Percentiles rank a stretch among this genome's conserved stretches.
These are phyloP conservation scores for Notospermus geniculatus DNA, from an alignment of 1,140 invertebrate species.

Conservation along the genomic window DNA sequence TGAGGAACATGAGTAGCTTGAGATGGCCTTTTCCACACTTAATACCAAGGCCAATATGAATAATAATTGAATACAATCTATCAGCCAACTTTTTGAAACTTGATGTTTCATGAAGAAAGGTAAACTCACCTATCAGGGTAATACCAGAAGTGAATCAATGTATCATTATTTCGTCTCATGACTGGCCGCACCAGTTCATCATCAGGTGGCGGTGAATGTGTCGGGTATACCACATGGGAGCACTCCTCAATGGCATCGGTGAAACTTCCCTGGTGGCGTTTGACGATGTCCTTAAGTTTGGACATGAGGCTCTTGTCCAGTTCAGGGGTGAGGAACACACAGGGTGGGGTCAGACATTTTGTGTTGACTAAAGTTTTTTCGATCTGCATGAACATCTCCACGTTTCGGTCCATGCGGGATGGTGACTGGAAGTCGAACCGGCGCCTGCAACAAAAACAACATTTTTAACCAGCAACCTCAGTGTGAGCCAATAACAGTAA, in stretches of 20 bases:
- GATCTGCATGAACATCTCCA: constrained; percentile 91
- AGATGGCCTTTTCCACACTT: too few species aligned
- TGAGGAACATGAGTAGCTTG: too few species aligned
- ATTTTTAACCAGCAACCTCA: too few species aligned
- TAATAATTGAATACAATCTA: too few species aligned
- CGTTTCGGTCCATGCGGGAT: constrained; percentile 84
- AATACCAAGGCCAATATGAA: too few species aligned
- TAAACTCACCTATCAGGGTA: constrained; percentile 52
- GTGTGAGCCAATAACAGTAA: too few species aligned
- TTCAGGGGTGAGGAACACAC: constrained; percentile 64
- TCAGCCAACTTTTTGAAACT: too few species aligned
- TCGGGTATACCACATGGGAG: constrained; percentile 83
- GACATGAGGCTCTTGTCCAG: constrained; percentile 76
- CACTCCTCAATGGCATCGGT: constrained; percentile 82
- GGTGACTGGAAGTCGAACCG: constrained; percentile 71
- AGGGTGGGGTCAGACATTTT: constrained; percentile 75
- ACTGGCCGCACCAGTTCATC: constrained; percentile 90
- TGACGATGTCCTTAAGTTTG: constrained; percentile 86
- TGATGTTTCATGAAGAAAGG: too few species aligned
- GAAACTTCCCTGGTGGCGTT: constrained; percentile 78
- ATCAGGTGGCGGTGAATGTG: constrained; percentile 53
- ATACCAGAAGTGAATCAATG: constrained; percentile 86
- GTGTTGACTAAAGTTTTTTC: constrained; percentile 81
- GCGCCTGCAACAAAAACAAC: constrained; percentile 39
- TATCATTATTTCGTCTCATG: constrained; percentile 76